Conservation (phyloP, 2,888 invertebrate species). For the Limenitis camilla region DNA sequence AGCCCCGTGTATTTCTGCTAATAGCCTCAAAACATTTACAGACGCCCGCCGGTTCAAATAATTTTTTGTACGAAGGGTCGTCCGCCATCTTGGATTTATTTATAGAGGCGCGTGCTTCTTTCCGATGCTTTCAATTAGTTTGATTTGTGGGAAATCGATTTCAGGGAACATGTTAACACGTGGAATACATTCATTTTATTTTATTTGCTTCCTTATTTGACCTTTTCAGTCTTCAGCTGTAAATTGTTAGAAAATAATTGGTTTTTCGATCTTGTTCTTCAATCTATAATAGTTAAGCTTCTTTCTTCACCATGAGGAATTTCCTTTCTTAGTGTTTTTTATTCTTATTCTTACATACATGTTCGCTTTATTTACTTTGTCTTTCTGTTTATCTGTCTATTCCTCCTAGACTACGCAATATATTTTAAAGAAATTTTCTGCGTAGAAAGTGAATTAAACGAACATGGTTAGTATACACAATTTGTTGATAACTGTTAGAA, state of each 20-base stretch:
- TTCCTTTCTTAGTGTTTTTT: no score
- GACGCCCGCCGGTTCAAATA: conserved; percentile 26
- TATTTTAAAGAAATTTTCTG: no score
- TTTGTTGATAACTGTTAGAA: no score
- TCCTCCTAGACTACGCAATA: no score
- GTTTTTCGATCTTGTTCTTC: background rate
- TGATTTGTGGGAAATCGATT: conserved; percentile 58
- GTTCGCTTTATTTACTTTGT: no score
- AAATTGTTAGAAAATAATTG: background rate
- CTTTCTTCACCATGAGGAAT: no score
- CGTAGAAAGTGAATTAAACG: no score
- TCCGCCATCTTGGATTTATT: conserved; percentile 51
- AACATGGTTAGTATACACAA: no score
- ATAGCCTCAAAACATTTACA: conserved; percentile 31
- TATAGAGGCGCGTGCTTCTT: conserved; percentile 52
- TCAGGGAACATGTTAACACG: conserved; percentile 33
- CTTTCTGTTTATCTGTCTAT: no score
- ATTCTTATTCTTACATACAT: no score
- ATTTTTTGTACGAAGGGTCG: conserved; percentile 48
- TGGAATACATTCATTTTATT: conserved; percentile 16
- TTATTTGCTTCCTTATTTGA: background rate
- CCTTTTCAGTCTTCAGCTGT: background rate
- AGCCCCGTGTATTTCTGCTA: conserved; percentile 39
- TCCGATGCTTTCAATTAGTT: conserved; percentile 59
- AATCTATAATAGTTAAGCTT: no score